A percentile compares a stretch with the other conserved stretches of the same genome.
Conservation (phyloP, 2,797 vertebrate genomes). For the Leptatherina wallacei region DNA sequence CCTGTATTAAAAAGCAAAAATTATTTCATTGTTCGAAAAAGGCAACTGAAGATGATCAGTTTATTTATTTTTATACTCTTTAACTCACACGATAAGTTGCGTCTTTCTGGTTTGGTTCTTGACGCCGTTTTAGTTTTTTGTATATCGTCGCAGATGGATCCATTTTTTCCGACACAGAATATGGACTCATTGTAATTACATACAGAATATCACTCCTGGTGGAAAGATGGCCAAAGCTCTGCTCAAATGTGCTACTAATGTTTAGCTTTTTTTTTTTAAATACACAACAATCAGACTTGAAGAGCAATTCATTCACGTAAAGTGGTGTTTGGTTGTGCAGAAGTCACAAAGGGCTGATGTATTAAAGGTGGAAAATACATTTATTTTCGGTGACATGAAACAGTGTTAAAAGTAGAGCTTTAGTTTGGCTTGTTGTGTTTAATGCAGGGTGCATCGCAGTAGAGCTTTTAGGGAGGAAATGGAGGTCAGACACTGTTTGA, state of each 20-base stretch:
- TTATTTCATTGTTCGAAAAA: not conserved
- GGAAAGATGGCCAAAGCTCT: not conserved
- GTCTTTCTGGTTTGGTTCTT: not conserved
- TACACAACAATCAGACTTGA: conserved; percentile 33
- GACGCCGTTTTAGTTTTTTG: not conserved
- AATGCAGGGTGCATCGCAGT: not conserved
- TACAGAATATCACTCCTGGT: not conserved
- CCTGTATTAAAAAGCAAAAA: too few species aligned
- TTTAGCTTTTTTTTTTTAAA: not conserved
- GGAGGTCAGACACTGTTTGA: not conserved
- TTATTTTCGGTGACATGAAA: not conserved
- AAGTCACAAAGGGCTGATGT: not conserved
- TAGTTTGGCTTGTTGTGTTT: not conserved
- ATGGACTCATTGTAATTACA: not conserved
- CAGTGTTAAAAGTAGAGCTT: not conserved
- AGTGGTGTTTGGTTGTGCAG: not conserved
- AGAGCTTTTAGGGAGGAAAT: not conserved
- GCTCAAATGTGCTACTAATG: not conserved
- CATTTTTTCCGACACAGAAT: not conserved
- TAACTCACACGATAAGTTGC: not conserved
- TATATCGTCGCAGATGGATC: not conserved
- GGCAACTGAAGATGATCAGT: not conserved
- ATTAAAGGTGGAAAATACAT: not conserved
- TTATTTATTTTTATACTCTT: not conserved
- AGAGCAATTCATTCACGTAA: conserved; percentile 21